These are phyloP conservation scores for Spicauda simplicius DNA, from an alignment of 2,888 invertebrate genomes.

Conservation along the genomic window DNA sequence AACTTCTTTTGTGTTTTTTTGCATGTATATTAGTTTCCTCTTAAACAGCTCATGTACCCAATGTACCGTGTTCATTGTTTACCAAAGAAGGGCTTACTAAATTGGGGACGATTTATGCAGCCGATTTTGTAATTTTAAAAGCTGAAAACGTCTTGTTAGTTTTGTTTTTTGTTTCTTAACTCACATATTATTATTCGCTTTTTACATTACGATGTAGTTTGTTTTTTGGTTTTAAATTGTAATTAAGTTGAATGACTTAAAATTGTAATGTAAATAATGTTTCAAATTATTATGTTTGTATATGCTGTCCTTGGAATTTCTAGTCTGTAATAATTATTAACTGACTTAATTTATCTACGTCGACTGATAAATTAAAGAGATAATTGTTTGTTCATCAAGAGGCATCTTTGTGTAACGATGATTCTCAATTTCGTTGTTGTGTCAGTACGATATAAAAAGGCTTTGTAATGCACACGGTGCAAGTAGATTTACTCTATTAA, in stretches of 20 bases:
- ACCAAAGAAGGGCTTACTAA: neutral
- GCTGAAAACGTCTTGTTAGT: neutral
- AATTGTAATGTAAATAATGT: too few species aligned
- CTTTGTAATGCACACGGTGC: slow-evolving; percentile 4
- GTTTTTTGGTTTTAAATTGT: too few species aligned
- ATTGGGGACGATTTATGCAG: neutral
- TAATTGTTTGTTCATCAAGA: slow-evolving; percentile 7
- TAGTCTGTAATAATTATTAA: too few species aligned
- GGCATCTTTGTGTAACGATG: slow-evolving; percentile 12
- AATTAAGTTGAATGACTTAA: too few species aligned
- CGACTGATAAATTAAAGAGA: slow-evolving; percentile 9
- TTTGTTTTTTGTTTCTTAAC: too few species aligned
- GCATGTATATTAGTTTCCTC: neutral
- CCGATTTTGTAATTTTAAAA: neutral
- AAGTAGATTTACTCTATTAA: slow-evolving; percentile 20
- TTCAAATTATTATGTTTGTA: too few species aligned
- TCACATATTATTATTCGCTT: too few species aligned
- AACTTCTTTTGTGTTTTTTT: slow-evolving; percentile 3
- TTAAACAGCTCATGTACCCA: neutral
- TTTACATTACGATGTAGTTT: too few species aligned
- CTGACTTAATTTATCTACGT: neutral
- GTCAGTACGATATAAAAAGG: neutral
- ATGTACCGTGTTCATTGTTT: neutral
- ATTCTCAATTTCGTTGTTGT: slow-evolving; percentile 2
- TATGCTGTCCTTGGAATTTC: too few species aligned